Conservation (phyloP, 92 coral and sea anemone genomes). For the Epizoanthus stellaris region DNA sequence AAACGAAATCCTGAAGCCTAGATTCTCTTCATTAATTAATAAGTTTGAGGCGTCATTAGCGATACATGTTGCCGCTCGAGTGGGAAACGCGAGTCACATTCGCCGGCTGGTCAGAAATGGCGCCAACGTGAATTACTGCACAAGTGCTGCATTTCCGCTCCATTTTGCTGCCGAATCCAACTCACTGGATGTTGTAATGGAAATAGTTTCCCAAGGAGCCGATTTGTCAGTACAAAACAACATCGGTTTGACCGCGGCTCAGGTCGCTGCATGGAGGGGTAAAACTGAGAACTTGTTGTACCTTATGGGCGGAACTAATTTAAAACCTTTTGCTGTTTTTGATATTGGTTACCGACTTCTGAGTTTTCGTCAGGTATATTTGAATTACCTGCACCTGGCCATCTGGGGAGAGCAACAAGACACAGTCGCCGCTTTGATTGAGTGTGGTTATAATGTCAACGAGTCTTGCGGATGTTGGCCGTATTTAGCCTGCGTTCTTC, state of each 20-base stretch:
- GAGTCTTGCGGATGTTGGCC: background rate
- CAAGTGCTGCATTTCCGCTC: conserved; percentile 8
- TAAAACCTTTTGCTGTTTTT: conserved; percentile 5
- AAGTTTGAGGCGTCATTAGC: background rate
- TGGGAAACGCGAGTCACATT: too few species aligned
- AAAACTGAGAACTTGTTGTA: background rate
- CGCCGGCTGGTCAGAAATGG: too few species aligned
- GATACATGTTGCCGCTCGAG: too few species aligned
- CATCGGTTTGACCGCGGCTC: background rate
- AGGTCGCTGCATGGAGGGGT: background rate
- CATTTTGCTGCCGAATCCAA: conserved; percentile 1
- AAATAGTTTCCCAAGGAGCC: background rate
- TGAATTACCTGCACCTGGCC: too few species aligned
- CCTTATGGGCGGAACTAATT: background rate
- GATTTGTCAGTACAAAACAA: conserved; percentile 2
- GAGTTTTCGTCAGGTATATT: background rate
- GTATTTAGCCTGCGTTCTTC: too few species aligned
- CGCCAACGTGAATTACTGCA: background rate
- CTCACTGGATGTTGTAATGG: too few species aligned
- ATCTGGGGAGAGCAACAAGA: too few species aligned
- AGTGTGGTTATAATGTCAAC: too few species aligned
- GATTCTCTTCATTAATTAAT: background rate
- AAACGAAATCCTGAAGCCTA: background rate
- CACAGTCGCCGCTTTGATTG: too few species aligned
- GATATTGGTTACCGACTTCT: too few species aligned